Evolutionary conservation across 2,113 vertebrate species (phyloP), one percentile per base, ranked within the genome.

Genomic region (Malurus elegans): DNA sequence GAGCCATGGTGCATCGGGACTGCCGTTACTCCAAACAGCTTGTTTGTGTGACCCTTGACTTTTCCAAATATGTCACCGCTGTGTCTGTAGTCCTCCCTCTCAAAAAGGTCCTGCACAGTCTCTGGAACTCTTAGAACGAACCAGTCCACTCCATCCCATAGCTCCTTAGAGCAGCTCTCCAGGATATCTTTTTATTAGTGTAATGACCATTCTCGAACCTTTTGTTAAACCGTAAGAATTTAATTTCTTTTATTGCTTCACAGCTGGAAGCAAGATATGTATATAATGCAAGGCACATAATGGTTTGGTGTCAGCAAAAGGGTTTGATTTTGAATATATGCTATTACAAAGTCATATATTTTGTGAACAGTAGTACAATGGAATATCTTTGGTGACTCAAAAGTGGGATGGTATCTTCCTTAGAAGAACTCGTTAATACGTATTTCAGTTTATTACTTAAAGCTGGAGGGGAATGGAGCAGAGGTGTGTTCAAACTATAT

Each of bases 21-120:
- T 93, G 51, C 57, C 32, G 11, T 48, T 62, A 7, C 47, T 94
- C 54, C 2, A 3, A 86, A 50, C 66, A 88, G 67, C 57, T 87
- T 96, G 57, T 72, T 75, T 92, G 70, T 71, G 48, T 73, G 73
- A 91, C 54, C 87, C 62, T 73, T 90, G 82, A 48, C 79, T 92
- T 92, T 54, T 62, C 47, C 47, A 92, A 70, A 70, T 57, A 36
- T 38, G 71, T 69, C 86, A 88, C 54, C 10, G 1, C 12, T 72
- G 58, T 85, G 73, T 66, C n/a, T 85, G 72, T n/a, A n/a, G n/a
- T n/a, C n/a, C n/a, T 92, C 45, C 57, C 45, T 56, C 40, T 65
- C 67, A 53, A 79, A 65, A 19, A 32, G 14, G n/a, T 24, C 66
- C 64, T 86, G 48, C 19, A 90, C 10, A 83, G 79, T 24, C 47